A percentile compares a stretch with the other conserved stretches of the same genome.
Evolutionary conservation across 2,113 vertebrate species (phyloP).

Genomic region (Chlamydotis undulata): DNA sequence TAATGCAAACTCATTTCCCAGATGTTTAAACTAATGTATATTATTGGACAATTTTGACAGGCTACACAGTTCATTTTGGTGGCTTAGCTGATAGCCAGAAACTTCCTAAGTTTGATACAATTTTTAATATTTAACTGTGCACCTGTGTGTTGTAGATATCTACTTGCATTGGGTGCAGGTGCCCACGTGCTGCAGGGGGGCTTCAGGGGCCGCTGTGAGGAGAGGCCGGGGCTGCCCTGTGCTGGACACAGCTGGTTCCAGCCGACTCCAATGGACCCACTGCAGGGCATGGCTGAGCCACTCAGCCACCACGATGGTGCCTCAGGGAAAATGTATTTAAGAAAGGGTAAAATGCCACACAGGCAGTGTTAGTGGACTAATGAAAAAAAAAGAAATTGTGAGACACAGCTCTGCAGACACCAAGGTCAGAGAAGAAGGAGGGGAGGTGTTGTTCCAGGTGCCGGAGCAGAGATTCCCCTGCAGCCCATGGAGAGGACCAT

Average conservation of each 20-base stretch:
- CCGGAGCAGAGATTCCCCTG: not conserved
- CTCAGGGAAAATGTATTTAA: not conserved
- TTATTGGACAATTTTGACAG: not conserved
- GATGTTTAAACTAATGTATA: not conserved
- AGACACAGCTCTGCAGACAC: not conserved
- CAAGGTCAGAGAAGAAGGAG: not conserved
- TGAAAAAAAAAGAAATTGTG: not conserved
- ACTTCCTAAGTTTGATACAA: not conserved
- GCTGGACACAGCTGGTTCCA: not conserved
- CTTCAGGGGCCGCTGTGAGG: not conserved
- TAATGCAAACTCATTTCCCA: not conserved
- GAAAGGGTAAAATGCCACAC: not conserved
- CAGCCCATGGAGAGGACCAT: not conserved
- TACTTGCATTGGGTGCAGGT: not conserved
- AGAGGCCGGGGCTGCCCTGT: not conserved
- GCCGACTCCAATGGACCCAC: not conserved
- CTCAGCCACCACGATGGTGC: rapidly evolving
- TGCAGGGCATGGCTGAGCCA: rapidly evolving
- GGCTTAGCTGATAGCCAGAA: not conserved
- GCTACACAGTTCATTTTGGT: not conserved
- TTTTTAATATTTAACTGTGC: not conserved
- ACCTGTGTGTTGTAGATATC: not conserved
- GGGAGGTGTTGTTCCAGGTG: not conserved
- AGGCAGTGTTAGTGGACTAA: not conserved
- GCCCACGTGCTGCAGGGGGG: not conserved